A percentile compares a stretch with the other conserved stretches of the same genome.
phyloP scores from a whole-genome alignment of 2,797 vertebrate species.

The Momotus momota region DNA sequence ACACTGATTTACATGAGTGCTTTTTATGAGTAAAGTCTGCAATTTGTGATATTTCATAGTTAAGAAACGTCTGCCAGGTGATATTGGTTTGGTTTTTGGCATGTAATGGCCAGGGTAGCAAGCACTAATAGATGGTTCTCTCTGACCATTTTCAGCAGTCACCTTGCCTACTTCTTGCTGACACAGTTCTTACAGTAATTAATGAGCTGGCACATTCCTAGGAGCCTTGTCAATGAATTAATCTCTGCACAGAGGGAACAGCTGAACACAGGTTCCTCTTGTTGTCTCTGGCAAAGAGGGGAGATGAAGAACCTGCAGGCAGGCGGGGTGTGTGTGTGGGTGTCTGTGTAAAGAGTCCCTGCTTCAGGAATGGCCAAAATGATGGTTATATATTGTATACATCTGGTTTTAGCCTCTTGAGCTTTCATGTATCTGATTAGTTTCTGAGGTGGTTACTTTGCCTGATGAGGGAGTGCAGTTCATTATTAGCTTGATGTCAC shows the following conservation, averaged over 20 bases:
- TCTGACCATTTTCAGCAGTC: constrained; percentile 68
- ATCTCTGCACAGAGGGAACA: constrained; percentile 64
- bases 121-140: not conserved
- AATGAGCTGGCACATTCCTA: constrained; percentile 77
- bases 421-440: not conserved
- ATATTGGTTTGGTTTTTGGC: constrained; percentile 34
- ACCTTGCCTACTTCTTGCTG: constrained; percentile 78
- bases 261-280: constrained; percentile 66
- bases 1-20: not conserved
- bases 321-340: not conserved
- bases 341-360: not conserved
- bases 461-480: not conserved
- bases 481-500: not conserved
- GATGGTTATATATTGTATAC: not conserved
- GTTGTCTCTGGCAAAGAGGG: constrained; percentile 46
- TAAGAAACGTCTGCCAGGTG: not conserved
- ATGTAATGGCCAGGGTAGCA: not conserved
- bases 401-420: not conserved
- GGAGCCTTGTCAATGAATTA: constrained; percentile 77
- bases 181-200: constrained; percentile 78
- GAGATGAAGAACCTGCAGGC: not conserved
- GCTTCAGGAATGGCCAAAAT: not conserved
- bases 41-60: constrained; percentile 14
- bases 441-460: not conserved
- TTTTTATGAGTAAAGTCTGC: not conserved